A percentile compares a stretch with the other conserved stretches of the same genome.
Evolutionary conservation across 2,797 vertebrate genomes (phyloP).

Genomic region (Galaxias olidus): DNA sequence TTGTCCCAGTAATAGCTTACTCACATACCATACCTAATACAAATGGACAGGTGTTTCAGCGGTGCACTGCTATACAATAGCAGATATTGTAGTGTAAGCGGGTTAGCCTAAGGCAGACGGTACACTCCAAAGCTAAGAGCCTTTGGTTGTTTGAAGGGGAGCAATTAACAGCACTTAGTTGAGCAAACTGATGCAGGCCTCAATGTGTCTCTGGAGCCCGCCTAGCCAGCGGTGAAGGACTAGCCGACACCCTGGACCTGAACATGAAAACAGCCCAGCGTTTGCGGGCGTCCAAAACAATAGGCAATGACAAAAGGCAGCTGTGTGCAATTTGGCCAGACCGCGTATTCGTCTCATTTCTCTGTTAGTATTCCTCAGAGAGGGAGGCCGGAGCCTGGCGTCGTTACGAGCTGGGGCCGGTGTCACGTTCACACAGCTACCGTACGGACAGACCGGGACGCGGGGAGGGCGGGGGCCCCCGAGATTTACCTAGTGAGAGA

Average conservation of each 20-base stretch:
- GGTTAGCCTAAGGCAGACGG: background rate
- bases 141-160: conserved; percentile 14
- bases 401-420: conserved; percentile 52
- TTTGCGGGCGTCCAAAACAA: conserved; percentile 43
- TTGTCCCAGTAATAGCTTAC: background rate
- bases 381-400: conserved; percentile 38
- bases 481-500: conserved; percentile 55
- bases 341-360: conserved; percentile 45
- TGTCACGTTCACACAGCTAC: conserved; percentile 42
- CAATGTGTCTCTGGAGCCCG: conserved; percentile 41
- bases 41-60: background rate
- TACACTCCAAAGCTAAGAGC: background rate
- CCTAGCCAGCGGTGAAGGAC: conserved; percentile 29
- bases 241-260: conserved; percentile 34
- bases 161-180: conserved; percentile 46
- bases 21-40: background rate
- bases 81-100: background rate
- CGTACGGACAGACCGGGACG: conserved; percentile 48
- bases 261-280: conserved; percentile 46
- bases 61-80: too few relatives aligned
- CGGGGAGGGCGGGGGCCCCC: conserved; percentile 35
- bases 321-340: conserved; percentile 59
- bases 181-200: conserved; percentile 40
- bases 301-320: conserved; percentile 52
- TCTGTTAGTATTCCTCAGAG: conserved; percentile 39